phyloP scores from a whole-genome alignment of 2,888 invertebrate genomes.

The Megastigmus dorsalis region DNA sequence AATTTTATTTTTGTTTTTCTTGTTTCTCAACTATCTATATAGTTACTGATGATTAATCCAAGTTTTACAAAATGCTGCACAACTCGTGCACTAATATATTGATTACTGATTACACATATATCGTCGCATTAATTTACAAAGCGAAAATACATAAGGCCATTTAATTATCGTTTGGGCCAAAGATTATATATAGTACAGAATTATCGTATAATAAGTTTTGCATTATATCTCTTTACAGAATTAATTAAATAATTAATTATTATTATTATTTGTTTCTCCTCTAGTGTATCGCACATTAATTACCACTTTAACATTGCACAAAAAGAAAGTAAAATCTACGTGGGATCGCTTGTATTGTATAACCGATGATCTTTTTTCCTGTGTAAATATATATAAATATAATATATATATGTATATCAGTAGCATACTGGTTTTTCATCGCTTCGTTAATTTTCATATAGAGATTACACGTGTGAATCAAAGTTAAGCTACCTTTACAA shows the following conservation, averaged over 20 bases:
- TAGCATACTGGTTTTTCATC: conserved; percentile 12
- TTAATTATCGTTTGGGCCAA: conserved; percentile 43
- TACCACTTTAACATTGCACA: conserved; percentile 37
- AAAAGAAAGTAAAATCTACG: conserved; percentile 3
- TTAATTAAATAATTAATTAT: too few species aligned
- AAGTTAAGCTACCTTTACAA: conserved; percentile 44
- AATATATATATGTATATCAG: conserved; percentile 5
- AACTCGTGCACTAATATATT: conserved; percentile 47
- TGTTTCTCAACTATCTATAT: conserved; percentile 41
- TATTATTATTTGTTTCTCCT: too few species aligned
- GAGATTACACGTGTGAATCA: conserved; percentile 30
- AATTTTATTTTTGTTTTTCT: conserved; percentile 10
- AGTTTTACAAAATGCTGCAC: conserved; percentile 53
- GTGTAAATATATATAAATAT: conserved; percentile 36
- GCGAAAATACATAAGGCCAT: conserved; percentile 48
- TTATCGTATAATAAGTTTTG: conserved; percentile 14
- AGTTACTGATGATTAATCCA: conserved; percentile 40
- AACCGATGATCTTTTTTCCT: conserved; percentile 4
- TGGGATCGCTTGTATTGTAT: neutral
- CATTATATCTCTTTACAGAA: conserved; percentile 39
- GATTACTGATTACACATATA: conserved; percentile 37
- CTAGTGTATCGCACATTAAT: neutral
- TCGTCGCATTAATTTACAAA: conserved; percentile 50
- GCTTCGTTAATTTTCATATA: conserved; percentile 32
- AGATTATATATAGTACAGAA: conserved; percentile 46